These are phyloP conservation scores for Tolmerus cingulatus DNA, from an alignment of 2,888 invertebrate genomes.

Conservation along the genomic window DNA sequence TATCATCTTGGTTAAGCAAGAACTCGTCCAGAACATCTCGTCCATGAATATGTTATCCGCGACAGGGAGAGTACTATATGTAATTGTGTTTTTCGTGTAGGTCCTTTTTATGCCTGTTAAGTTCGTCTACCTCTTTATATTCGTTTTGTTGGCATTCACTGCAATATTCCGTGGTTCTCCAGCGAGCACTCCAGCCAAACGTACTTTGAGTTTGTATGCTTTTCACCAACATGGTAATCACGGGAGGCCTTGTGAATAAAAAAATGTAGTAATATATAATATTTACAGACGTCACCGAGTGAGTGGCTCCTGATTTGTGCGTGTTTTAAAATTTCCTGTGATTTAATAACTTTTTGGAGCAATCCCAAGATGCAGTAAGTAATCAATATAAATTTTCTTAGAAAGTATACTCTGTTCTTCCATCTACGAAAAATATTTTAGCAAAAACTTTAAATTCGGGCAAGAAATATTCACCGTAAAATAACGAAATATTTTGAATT, in stretches of 20 bases:
- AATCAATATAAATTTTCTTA: not conserved
- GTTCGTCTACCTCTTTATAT: not conserved
- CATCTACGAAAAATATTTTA: not conserved
- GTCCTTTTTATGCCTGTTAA: slow-evolving; percentile 8
- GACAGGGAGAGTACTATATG: too few relatives aligned
- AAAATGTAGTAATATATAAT: slow-evolving; percentile 51
- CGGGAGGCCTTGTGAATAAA: slow-evolving; percentile 44
- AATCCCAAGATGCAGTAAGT: not conserved
- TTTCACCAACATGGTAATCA: slow-evolving; percentile 45
- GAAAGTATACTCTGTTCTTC: not conserved
- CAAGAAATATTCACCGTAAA: not conserved
- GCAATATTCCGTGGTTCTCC: slow-evolving; percentile 49
- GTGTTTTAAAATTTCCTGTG: not conserved
- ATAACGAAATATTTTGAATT: not conserved
- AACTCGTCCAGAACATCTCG: slow-evolving; percentile 53
- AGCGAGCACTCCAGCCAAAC: slow-evolving; percentile 49
- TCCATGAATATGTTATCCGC: slow-evolving; percentile 50
- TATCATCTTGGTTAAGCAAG: slow-evolving; percentile 51
- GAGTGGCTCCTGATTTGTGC: slow-evolving; percentile 49
- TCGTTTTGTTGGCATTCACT: slow-evolving; percentile 21
- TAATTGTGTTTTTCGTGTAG: not conserved
- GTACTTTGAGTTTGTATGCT: slow-evolving; percentile 48
- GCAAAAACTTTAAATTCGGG: not conserved
- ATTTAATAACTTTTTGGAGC: not conserved
- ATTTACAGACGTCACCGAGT: slow-evolving; percentile 49